Evolutionary conservation across 2,888 invertebrate genomes (phyloP).

Genomic region (Eilema caniola): DNA sequence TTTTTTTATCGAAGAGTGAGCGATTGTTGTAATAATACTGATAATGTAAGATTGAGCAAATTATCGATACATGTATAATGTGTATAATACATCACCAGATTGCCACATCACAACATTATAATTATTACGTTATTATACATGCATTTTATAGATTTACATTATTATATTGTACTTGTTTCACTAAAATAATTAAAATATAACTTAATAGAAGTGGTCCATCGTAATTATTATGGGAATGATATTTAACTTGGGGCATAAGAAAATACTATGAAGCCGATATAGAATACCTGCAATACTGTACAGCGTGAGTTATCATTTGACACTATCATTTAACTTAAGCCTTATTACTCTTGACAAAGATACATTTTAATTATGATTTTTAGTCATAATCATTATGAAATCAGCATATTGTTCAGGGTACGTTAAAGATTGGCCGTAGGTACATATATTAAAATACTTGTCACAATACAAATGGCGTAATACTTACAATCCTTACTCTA

Average conservation of each 20-base stretch:
- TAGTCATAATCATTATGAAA: neutral
- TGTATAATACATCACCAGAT: slow-evolving; percentile 31
- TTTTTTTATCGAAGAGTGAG: slow-evolving; percentile 13
- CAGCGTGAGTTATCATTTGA: slow-evolving; percentile 2
- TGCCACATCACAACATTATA: slow-evolving; percentile 41
- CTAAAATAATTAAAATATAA: slow-evolving; percentile 37
- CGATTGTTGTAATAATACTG: slow-evolving; percentile 45
- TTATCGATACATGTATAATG: slow-evolving; percentile 20
- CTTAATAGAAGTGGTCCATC: slow-evolving; percentile 43
- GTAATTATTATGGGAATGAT: slow-evolving; percentile 33
- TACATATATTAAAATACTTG: too few species aligned
- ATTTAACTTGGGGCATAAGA: slow-evolving; percentile 24
- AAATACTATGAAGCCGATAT: slow-evolving; percentile 28
- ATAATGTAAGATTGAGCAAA: slow-evolving; percentile 56
- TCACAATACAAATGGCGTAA: too few species aligned
- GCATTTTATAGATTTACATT: slow-evolving; percentile 30
- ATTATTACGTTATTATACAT: slow-evolving; percentile 27
- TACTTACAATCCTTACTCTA: too few species aligned
- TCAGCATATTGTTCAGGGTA: neutral
- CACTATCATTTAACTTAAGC: neutral
- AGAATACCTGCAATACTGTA: slow-evolving; percentile 9
- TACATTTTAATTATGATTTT: neutral
- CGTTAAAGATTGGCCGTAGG: neutral
- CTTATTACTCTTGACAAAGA: neutral
- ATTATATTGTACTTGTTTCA: slow-evolving; percentile 42